These are phyloP conservation scores for Acromyrmex heyeri DNA, from an alignment of 1,140 invertebrate genomes.

Conservation along the genomic window DNA sequence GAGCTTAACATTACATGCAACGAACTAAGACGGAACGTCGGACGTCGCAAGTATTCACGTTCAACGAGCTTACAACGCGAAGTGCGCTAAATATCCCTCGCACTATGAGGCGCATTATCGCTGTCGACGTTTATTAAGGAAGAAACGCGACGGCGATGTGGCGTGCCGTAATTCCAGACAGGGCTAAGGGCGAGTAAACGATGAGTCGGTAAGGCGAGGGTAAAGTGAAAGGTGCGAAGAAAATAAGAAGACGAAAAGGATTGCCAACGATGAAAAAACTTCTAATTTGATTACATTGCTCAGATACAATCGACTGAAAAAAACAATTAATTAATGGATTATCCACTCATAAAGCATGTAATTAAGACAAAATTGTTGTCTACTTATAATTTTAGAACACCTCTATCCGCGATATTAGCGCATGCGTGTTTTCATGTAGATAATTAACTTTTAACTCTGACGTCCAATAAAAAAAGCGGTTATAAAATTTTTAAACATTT, in stretches of 20 bases:
- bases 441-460: neutral
- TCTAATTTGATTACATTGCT: constrained; percentile 61
- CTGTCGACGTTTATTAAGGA: constrained; percentile 63
- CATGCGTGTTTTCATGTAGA: neutral
- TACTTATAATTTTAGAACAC: neutral
- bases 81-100: constrained; percentile 63
- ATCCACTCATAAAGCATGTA: constrained; percentile 7
- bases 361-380: constrained; percentile 4
- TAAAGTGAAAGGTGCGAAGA: constrained; percentile 17
- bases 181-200: constrained; percentile 36
- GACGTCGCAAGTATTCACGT: constrained; percentile 62
- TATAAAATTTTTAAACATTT: constrained; percentile 12
- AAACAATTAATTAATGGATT: constrained; percentile 40
- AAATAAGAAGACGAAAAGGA: neutral
- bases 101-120: constrained; percentile 60
- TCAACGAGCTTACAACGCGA: constrained; percentile 62
- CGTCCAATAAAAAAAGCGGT: neutral
- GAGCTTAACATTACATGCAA: constrained; percentile 61
- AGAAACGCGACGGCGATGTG: constrained; percentile 59
- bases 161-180: constrained; percentile 49
- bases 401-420: neutral
- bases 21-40: constrained; percentile 59
- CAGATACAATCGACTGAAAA: constrained; percentile 51
- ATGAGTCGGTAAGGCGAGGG: constrained; percentile 8
- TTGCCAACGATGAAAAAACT: constrained; percentile 60